Conservation (phyloP, 2,888 invertebrate genomes). For the Heliconius charithonia region DNA sequence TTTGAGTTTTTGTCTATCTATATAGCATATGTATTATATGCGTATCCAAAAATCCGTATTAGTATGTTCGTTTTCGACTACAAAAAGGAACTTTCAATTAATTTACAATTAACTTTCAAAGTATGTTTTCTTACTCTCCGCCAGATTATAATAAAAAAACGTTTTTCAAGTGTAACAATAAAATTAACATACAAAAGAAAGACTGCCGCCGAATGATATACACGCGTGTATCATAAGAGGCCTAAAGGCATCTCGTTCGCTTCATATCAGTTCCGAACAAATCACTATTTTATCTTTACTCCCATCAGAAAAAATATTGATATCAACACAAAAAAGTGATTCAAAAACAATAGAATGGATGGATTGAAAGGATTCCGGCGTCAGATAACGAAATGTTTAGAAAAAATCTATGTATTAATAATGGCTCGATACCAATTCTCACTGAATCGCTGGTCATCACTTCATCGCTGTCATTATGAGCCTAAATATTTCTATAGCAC, state of each 20-base stretch:
- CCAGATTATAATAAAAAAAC: conserved; percentile 47
- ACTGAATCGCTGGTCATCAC: conserved; percentile 64
- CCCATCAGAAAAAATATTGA: conserved; percentile 82
- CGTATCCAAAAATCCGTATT: neutral
- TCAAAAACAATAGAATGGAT: conserved; percentile 82
- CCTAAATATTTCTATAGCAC: conserved; percentile 9
- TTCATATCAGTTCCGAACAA: conserved; percentile 79
- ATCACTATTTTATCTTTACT: conserved; percentile 80
- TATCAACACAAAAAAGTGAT: conserved; percentile 80
- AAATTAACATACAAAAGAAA: conserved; percentile 78
- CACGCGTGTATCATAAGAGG: conserved; percentile 64
- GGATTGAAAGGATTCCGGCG: conserved; percentile 80
- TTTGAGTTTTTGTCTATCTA: no score
- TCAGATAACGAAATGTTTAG: conserved; percentile 73
- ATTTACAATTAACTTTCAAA: conserved; percentile 32
- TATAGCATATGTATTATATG: no score
- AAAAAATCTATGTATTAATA: conserved; percentile 77
- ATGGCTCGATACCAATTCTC: conserved; percentile 70
- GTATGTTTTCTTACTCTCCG: conserved; percentile 36
- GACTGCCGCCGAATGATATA: conserved; percentile 78
- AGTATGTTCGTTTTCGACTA: neutral
- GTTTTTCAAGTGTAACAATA: conserved; percentile 66
- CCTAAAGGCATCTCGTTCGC: conserved; percentile 69
- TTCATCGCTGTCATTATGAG: conserved; percentile 45
- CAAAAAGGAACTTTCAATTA: conserved; percentile 30